Evolutionary conservation across 1,140 invertebrate species (phyloP).

Genomic region (Lasioglossum baleicum): DNA sequence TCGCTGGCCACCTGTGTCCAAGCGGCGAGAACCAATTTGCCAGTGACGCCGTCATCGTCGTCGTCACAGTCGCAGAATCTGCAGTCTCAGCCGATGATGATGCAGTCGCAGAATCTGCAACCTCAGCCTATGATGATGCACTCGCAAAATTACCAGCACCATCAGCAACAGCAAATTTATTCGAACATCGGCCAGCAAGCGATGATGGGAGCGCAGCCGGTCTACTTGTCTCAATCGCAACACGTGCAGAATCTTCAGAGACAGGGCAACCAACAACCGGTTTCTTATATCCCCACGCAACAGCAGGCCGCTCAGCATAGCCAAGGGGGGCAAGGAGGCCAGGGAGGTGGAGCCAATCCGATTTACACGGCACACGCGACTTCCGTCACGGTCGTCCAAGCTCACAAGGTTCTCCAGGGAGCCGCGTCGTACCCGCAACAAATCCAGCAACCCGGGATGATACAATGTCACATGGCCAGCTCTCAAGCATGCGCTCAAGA

Average conservation of each 20-base stretch:
- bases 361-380: conserved; percentile 72
- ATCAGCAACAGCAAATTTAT: conserved; percentile 74
- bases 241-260: conserved; percentile 60
- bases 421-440: conserved; percentile 46
- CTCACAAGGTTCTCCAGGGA: conserved; percentile 69
- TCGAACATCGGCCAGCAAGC: conserved; percentile 66
- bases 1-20: conserved; percentile 57
- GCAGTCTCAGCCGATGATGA: conserved; percentile 38
- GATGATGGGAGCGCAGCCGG: conserved; percentile 40
- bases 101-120: conserved; percentile 55
- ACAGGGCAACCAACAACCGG: conserved; percentile 47
- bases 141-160: conserved; percentile 71
- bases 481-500: conserved; percentile 31
- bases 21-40: conserved; percentile 56
- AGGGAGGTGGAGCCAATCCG: conserved; percentile 57
- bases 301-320: conserved; percentile 50
- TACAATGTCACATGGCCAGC: conserved; percentile 16
- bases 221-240: conserved; percentile 60
- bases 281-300: conserved; percentile 49
- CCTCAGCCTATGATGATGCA: conserved; percentile 63
- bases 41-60: conserved; percentile 45
- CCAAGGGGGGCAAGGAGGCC: conserved; percentile 45
- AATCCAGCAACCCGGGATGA: conserved; percentile 47
- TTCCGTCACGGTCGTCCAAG: conserved; percentile 67
- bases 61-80: conserved; percentile 47